Percentiles rank a stretch among this genome's conserved stretches.
These are phyloP conservation scores for Gnatocerus cornutus DNA, from an alignment of 2,888 invertebrate species.

Conservation along the genomic window DNA sequence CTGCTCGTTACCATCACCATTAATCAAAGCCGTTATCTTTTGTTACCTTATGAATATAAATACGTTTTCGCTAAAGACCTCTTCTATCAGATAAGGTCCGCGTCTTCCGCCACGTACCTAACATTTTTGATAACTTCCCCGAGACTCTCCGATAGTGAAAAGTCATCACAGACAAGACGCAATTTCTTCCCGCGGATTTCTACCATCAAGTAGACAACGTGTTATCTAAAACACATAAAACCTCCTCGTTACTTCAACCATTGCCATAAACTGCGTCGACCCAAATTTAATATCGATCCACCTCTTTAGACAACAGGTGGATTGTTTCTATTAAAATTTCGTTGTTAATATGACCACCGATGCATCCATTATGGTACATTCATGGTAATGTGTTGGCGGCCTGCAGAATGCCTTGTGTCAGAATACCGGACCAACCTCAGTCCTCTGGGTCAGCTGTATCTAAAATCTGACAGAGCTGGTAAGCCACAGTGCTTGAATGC, in stretches of 20 bases:
- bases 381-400: slow-evolving; percentile 56
- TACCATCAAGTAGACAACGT: background rate
- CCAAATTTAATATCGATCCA: slow-evolving; percentile 17
- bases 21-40: too few species aligned
- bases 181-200: background rate
- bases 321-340: slow-evolving; percentile 2
- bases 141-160: background rate
- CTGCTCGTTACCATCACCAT: too few species aligned
- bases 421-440: slow-evolving; percentile 85
- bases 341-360: slow-evolving; percentile 18
- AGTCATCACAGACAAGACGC: background rate
- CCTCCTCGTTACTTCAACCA: slow-evolving; percentile 4
- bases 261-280: slow-evolving; percentile 15
- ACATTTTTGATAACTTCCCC: slow-evolving; percentile 1
- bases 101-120: background rate
- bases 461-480: slow-evolving; percentile 89
- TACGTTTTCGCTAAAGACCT: too few species aligned
- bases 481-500: slow-evolving; percentile 71
- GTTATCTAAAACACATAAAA: slow-evolving; percentile 8
- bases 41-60: too few species aligned
- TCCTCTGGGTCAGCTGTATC: slow-evolving; percentile 87
- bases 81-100: too few species aligned
- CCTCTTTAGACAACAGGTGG: slow-evolving; percentile 15
- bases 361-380: slow-evolving; percentile 44
- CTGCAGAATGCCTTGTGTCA: slow-evolving; percentile 76